phyloP scores from a whole-genome alignment of 37 sponge, comb jelly and placozoan genomes.

The Cliona cf. orientalis region DNA sequence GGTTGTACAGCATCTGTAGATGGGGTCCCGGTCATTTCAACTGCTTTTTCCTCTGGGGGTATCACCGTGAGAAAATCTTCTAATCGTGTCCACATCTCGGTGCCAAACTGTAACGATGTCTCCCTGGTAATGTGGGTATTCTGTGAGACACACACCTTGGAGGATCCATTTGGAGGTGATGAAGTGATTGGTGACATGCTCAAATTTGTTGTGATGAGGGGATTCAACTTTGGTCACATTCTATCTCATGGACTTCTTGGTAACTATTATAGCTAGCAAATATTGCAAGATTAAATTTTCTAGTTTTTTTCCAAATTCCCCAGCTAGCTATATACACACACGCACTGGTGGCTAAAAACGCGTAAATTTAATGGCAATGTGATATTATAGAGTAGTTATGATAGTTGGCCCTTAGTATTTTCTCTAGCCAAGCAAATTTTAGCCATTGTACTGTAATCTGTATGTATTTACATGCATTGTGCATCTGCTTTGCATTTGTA shows the following conservation, averaged over 20 bases:
- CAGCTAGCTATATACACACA: background rate
- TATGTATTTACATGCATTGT: background rate
- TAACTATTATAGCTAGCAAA: background rate
- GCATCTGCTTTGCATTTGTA: background rate
- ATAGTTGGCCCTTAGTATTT: too few species aligned
- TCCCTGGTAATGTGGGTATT: slow-evolving; percentile 51
- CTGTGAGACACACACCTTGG: slow-evolving; percentile 6
- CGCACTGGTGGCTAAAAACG: background rate
- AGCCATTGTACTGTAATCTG: background rate
- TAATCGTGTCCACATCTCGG: slow-evolving; percentile 37
- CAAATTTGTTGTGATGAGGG: slow-evolving; percentile 72
- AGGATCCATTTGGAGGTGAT: slow-evolving; percentile 1
- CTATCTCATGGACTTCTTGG: slow-evolving; percentile 77
- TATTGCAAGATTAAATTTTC: background rate
- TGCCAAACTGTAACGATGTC: slow-evolving; percentile 55
- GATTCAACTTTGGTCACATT: slow-evolving; percentile 59
- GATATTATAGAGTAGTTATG: too few species aligned
- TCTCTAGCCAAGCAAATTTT: background rate
- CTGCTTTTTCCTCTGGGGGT: slow-evolving; percentile 2
- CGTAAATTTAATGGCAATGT: too few species aligned
- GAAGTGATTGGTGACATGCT: slow-evolving; percentile 20
- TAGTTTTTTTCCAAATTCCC: background rate
- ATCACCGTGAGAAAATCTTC: slow-evolving; percentile 16
- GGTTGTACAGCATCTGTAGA: slow-evolving; percentile 32
- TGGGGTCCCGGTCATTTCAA: background rate